Conservation (phyloP, 2,113 vertebrate genomes). For the Megaleporinus macrocephalus region DNA sequence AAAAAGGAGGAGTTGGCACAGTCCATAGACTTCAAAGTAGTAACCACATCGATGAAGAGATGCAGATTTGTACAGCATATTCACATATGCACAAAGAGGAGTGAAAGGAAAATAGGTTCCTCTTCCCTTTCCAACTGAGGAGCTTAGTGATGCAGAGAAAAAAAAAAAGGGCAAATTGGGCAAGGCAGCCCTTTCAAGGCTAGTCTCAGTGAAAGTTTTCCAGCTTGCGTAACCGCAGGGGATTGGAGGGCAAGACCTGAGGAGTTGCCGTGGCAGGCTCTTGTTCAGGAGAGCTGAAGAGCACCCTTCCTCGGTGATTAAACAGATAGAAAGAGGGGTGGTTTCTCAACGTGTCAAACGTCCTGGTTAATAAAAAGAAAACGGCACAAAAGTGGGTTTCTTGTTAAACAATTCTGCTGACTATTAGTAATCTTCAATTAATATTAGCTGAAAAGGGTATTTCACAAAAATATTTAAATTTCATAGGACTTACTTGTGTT, state of each 20-base stretch:
- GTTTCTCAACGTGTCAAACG: slow-evolving; percentile 97
- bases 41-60: slow-evolving; percentile 64
- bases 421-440: not conserved
- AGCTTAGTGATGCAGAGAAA: slow-evolving; percentile 62
- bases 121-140: slow-evolving; percentile 60
- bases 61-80: slow-evolving; percentile 70
- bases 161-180: slow-evolving; percentile 33
- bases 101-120: slow-evolving; percentile 58
- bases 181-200: slow-evolving; percentile 57
- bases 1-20: slow-evolving; percentile 74
- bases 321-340: slow-evolving; percentile 98
- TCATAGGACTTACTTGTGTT: slow-evolving; percentile 86
- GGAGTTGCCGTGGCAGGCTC: slow-evolving; percentile 83
- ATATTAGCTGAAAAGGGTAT: not conserved
- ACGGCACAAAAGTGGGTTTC: not conserved
- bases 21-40: slow-evolving; percentile 67
- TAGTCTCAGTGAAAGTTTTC: slow-evolving; percentile 87
- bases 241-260: slow-evolving; percentile 86
- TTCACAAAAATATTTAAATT: not conserved
- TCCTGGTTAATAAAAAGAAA: slow-evolving; percentile 73
- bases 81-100: slow-evolving; percentile 73
- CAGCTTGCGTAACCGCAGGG: slow-evolving; percentile 92
- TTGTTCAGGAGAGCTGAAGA: slow-evolving; percentile 86
- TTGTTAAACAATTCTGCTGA: not conserved
- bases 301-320: slow-evolving; percentile 92